Conservation (phyloP, 2,888 invertebrate genomes). For the Drosophila subquinaria region DNA sequence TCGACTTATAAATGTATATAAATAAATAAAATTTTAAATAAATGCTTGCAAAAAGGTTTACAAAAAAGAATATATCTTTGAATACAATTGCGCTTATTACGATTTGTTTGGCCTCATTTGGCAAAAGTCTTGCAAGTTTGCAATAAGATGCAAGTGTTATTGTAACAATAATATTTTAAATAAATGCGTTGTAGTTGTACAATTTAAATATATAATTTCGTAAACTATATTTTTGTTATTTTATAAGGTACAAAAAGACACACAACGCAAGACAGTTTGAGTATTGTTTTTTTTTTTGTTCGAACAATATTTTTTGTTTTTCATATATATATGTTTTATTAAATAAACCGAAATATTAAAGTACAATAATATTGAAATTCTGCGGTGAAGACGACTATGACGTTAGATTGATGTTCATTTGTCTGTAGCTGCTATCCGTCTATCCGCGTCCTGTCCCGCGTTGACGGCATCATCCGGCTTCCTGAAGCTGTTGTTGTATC, state of each 20-base stretch:
- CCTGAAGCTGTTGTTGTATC: conserved; percentile 19
- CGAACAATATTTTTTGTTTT: conserved; percentile 68
- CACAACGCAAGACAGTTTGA: conserved; percentile 81
- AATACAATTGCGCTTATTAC: conserved; percentile 66
- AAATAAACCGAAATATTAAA: conserved; percentile 85
- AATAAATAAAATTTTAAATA: conserved; percentile 66
- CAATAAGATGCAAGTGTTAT: conserved; percentile 53
- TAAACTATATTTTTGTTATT: conserved; percentile 55
- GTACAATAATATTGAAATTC: conserved; percentile 84
- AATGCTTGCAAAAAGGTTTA: conserved; percentile 59
- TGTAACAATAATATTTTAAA: conserved; percentile 73
- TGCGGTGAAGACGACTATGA: conserved; percentile 64
- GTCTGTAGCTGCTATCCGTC: conserved; percentile 35
- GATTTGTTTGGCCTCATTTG: conserved; percentile 57
- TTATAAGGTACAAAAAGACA: conserved; percentile 76
- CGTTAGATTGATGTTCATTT: conserved; percentile 33
- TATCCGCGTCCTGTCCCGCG: conserved; percentile 46
- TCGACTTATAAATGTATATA: conserved; percentile 60
- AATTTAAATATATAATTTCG: conserved; percentile 68
- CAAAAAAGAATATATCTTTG: conserved; percentile 61
- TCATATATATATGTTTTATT: conserved; percentile 84
- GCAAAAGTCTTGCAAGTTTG: conserved; percentile 53
- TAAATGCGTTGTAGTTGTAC: conserved; percentile 70
- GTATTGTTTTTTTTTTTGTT: conserved; percentile 52
- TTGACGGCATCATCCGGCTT: conserved; percentile 32